Conservation (phyloP, 2,888 invertebrate species). For the Caenorhabditis wallacei region DNA sequence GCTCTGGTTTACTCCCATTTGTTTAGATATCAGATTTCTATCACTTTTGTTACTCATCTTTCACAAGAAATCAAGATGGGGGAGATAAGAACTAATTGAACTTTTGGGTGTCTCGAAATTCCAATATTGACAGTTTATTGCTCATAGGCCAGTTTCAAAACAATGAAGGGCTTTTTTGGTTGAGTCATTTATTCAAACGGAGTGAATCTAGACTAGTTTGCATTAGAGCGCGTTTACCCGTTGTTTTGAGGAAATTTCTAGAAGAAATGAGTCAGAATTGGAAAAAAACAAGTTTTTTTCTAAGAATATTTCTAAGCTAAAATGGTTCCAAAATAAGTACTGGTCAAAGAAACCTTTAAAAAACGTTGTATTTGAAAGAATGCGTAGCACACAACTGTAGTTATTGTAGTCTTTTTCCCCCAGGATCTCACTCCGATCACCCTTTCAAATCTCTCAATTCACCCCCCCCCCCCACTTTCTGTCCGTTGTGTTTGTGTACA, state of each 20-base stretch:
- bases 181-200: background rate
- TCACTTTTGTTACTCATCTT: background rate
- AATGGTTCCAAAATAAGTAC: background rate
- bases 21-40: background rate
- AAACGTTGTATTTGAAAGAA: constrained; percentile 4
- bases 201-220: background rate
- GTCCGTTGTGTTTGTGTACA: constrained; percentile 60
- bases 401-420: constrained; percentile 29
- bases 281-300: no score
- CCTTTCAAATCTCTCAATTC: constrained; percentile 33
- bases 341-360: no score
- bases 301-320: no score
- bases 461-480: constrained; percentile 34
- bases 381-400: constrained; percentile 41
- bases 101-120: background rate
- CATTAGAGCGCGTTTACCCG: background rate
- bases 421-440: background rate
- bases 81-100: background rate
- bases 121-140: background rate
- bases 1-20: background rate
- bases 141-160: constrained; percentile 14
- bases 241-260: background rate
- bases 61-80: background rate
- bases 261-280: background rate
- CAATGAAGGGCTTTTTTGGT: background rate